Evolutionary conservation across 2,113 vertebrate species (phyloP).

Genomic region (Cardinalis cardinalis): DNA sequence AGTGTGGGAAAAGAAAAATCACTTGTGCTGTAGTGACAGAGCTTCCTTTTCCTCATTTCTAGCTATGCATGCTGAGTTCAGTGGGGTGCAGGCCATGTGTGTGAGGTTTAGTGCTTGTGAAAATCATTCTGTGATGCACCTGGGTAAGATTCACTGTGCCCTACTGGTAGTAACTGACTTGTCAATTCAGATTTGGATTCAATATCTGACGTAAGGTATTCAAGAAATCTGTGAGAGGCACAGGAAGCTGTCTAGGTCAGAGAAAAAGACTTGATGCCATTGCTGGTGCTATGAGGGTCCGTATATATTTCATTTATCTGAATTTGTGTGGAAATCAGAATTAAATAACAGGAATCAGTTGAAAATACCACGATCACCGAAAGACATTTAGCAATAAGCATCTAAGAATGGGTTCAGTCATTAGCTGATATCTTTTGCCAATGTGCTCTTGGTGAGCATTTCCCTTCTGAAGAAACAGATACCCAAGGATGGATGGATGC

Average conservation of each 20-base stretch:
- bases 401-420: neutral
- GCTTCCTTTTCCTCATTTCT: neutral
- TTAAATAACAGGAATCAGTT: neutral
- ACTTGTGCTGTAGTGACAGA: neutral
- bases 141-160: neutral
- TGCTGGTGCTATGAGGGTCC: neutral
- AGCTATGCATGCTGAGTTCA: neutral
- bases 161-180: neutral
- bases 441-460: neutral
- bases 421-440: neutral
- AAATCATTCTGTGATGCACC: neutral
- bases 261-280: neutral
- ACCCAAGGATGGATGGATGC: neutral
- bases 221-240: neutral
- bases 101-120: neutral
- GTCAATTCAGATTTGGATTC: neutral
- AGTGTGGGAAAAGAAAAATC: neutral
- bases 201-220: neutral
- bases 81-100: accelerated
- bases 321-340: neutral
- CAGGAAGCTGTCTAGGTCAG: neutral
- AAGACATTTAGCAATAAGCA: neutral
- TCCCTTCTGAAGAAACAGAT: neutral
- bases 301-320: neutral
- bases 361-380: neutral